These are phyloP conservation scores for Sebastes flavidus DNA, from an alignment of 2,797 vertebrate genomes.

Conservation along the genomic window DNA sequence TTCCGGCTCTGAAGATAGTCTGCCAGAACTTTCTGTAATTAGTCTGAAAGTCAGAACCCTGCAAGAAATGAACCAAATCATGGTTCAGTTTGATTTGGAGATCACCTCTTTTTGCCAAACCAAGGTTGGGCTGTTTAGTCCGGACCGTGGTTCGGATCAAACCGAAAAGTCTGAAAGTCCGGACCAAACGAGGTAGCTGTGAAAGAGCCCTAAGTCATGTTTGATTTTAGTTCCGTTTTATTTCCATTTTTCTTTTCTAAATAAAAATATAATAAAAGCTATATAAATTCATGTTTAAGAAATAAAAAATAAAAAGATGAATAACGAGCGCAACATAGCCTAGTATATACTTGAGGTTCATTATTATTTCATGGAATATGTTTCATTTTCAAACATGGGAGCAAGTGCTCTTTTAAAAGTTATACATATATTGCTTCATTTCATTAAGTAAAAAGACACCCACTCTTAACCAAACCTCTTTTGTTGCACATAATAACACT, in stretches of 20 bases:
- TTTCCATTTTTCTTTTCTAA: background rate
- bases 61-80: background rate
- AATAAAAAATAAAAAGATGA: too few relatives aligned
- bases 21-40: background rate
- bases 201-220: background rate
- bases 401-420: background rate
- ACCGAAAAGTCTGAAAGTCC: background rate
- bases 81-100: fast-evolving
- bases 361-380: too few relatives aligned
- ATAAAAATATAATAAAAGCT: background rate
- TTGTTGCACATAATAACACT: background rate
- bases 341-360: too few relatives aligned
- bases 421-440: background rate
- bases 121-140: too few relatives aligned
- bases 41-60: too few relatives aligned
- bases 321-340: fast-evolving
- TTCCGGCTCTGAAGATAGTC: fast-evolving
- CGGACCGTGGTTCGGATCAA: background rate
- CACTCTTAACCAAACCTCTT: background rate
- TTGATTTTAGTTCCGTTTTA: background rate
- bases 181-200: too few relatives aligned
- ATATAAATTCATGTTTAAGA: background rate
- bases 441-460: background rate
- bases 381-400: background rate
- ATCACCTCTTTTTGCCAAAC: too few relatives aligned